Evolutionary conservation across 1,140 invertebrate species (phyloP), one percentile per base, ranked within the genome.

Genomic region (Lithobius niger): DNA sequence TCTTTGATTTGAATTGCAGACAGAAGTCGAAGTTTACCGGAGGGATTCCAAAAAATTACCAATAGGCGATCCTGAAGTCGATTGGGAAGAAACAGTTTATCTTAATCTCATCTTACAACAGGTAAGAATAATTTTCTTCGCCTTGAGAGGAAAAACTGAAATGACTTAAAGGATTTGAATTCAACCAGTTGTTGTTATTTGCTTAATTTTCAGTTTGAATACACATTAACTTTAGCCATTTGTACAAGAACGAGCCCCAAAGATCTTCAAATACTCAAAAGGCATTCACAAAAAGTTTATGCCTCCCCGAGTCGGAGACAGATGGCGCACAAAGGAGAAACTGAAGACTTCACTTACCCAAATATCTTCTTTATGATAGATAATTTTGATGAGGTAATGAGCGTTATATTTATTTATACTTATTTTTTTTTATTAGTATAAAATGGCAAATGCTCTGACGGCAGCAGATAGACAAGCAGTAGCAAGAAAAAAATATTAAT

Each of bases 61-160:
- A 27, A 86, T 91, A 61, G 88, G 89, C 52, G 93, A 97, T 75
- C 85, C 85, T 22, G 86, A 91, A 65, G 86, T 97, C 62, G 93
- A 97, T 75, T 98, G 95, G 95, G 92, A 98, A 74, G 95, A 99
- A 77, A 98, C 95, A 47, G 92, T 99, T 56, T 99, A 97, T 75
- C 77, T 99, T 47, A 99, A 99, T 76, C 77, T 99, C 61, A 92
- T 99, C 60, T 84, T 99, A 65, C 95, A 99, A 75, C 92, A 97
- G 75, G 76, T 77, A 59, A 55, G 26, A 49, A 26, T 54, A 27
- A 19, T 18, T 50, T 55, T 18, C 4, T 55, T n/a, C n/a, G n/a
- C n/a, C n/a, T n/a, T n/a, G n/a, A n/a, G n/a, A n/a, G n/a, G n/a
- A n/a, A n/a, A n/a, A n/a, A n/a, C n/a, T n/a, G n/a, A 18, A 50